Evolutionary conservation across 2,797 vertebrate species (phyloP).

Genomic region (Lepilemur septentrionalis): DNA sequence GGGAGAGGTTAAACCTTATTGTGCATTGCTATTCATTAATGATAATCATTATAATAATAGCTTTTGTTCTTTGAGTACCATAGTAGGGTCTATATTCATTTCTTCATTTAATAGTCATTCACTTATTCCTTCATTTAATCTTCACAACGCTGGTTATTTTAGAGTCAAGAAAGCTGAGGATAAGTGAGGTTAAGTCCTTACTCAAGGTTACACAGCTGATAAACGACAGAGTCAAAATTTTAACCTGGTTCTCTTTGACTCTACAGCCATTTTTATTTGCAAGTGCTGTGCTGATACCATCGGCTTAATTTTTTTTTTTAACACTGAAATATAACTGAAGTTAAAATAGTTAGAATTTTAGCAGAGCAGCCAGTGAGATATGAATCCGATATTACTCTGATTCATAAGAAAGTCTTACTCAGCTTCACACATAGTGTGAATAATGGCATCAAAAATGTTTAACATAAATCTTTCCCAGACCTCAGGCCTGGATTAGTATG

Average conservation of each 20-base stretch:
- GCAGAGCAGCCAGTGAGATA: slow-evolving; percentile 14
- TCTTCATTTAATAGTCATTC: neutral
- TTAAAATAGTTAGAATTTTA: slow-evolving; percentile 51
- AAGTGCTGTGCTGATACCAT: neutral
- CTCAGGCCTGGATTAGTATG: slow-evolving; percentile 72
- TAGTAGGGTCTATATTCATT: neutral
- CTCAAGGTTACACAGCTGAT: neutral
- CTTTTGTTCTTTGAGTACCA: neutral
- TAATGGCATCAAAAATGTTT: slow-evolving; percentile 70
- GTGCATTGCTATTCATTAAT: neutral
- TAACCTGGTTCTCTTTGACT: neutral
- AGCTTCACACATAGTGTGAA: slow-evolving; percentile 61
- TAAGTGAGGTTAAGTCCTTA: neutral
- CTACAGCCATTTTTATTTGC: neutral
- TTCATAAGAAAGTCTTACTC: slow-evolving; percentile 66
- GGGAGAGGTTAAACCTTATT: neutral
- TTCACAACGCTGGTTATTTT: neutral
- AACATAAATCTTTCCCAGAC: slow-evolving; percentile 69
- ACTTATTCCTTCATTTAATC: neutral
- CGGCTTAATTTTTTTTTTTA: neutral
- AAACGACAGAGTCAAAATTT: neutral
- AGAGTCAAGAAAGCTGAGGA: neutral
- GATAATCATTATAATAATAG: neutral
- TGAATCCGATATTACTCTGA: slow-evolving; percentile 48
- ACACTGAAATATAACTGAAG: neutral